Conservation (phyloP, 2,113 vertebrate species). For the Pao palembangensis region DNA sequence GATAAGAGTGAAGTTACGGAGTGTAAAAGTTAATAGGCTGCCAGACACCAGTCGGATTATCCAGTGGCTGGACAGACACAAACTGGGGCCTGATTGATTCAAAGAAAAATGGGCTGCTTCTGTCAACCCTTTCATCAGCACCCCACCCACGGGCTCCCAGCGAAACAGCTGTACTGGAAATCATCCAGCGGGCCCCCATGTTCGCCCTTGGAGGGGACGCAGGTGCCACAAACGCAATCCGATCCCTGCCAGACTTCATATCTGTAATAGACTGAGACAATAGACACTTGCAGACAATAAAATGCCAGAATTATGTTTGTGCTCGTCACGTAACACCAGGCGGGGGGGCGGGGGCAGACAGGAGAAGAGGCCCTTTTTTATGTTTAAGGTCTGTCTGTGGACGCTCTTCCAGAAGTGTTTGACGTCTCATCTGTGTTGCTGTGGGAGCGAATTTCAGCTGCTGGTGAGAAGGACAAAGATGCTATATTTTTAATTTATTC, state of each 20-base stretch:
- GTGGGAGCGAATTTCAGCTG: too few relatives aligned
- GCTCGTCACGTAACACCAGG: slow-evolving; percentile 51
- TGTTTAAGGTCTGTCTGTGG: slow-evolving; percentile 9
- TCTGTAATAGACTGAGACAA: slow-evolving; percentile 49
- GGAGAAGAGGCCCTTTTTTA: slow-evolving; percentile 21
- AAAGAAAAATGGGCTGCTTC: neutral
- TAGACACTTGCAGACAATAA: slow-evolving; percentile 37
- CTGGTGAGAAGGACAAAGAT: too few relatives aligned
- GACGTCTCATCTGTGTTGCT: too few relatives aligned
- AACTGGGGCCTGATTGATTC: neutral
- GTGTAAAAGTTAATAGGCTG: neutral
- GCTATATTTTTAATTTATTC: too few relatives aligned
- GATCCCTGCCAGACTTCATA: slow-evolving; percentile 39
- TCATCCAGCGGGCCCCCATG: slow-evolving; percentile 17
- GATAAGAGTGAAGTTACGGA: too few relatives aligned
- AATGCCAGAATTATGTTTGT: slow-evolving; percentile 41
- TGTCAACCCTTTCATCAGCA: slow-evolving; percentile 16
- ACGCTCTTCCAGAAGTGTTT: slow-evolving; percentile 17
- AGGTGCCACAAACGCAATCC: slow-evolving; percentile 45
- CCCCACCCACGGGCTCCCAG: slow-evolving; percentile 16
- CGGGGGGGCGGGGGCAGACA: slow-evolving; percentile 10
- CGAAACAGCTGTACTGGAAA: slow-evolving; percentile 52
- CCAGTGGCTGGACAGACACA: neutral
- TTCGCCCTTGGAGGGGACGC: slow-evolving; percentile 45
- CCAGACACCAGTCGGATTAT: neutral